Conservation (phyloP, 2,113 vertebrate species). For the Perccottus glenii region DNA sequence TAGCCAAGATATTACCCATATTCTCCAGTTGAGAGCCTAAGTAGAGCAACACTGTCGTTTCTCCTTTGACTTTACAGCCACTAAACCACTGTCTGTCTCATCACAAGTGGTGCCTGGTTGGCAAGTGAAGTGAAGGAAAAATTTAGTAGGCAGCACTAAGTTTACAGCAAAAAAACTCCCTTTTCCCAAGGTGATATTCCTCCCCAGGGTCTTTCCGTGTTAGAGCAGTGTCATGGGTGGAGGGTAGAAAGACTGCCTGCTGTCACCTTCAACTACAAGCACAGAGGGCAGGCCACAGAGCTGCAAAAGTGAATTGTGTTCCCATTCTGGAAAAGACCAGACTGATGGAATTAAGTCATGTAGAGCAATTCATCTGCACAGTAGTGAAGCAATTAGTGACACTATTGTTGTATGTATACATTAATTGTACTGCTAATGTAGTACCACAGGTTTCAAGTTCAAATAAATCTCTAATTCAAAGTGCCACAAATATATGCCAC, state of each 20-base stretch:
- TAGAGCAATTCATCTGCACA: too few species aligned
- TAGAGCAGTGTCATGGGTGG: constrained; percentile 37
- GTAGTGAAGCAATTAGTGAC: too few species aligned
- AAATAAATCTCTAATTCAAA: too few species aligned
- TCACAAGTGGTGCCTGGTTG: constrained; percentile 54
- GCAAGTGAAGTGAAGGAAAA: constrained; percentile 57
- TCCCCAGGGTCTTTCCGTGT: constrained; percentile 34
- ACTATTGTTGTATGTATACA: too few species aligned
- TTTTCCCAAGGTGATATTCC: constrained; percentile 41
- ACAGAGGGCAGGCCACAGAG: constrained; percentile 27
- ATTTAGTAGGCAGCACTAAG: constrained; percentile 60
- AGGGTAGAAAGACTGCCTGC: constrained; percentile 23
- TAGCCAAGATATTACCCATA: constrained; percentile 53
- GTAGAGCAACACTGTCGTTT: constrained; percentile 44
- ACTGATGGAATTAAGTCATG: too few species aligned
- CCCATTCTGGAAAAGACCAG: background rate
- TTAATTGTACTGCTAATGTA: too few species aligned
- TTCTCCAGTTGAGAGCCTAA: constrained; percentile 41
- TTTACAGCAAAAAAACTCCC: constrained; percentile 37
- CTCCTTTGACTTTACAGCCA: constrained; percentile 45
- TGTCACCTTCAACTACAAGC: constrained; percentile 48
- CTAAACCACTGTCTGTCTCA: constrained; percentile 60
- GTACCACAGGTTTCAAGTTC: too few species aligned
- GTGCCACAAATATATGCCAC: too few species aligned
- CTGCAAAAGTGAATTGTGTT: constrained; percentile 10